Evolutionary conservation across 2,888 invertebrate species (phyloP), one percentile per base, ranked within the genome.

Genomic region (Andrena marginata): DNA sequence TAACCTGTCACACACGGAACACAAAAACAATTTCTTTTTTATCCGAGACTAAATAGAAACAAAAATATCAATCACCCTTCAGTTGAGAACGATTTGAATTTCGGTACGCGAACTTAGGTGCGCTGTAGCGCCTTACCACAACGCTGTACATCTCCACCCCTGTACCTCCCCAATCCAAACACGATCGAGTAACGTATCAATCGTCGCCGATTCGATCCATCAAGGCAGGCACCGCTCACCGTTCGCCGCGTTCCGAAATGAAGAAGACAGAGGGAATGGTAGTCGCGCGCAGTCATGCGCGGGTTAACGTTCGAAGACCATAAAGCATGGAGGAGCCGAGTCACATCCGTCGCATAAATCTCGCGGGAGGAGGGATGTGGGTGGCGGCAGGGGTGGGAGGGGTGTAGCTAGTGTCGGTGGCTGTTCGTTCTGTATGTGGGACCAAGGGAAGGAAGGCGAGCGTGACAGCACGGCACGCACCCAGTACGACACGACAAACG

Each of bases 261-360:
- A 87, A 87, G 88, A 86, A 88, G 86, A 85, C 85, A 86, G 83
- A 83, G 77, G 62, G 82, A 20, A 42, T 29, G 26, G 68, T 35
- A 77, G 68, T 29, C 31, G 71, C 29, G 31, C 65, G 73, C 33
- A 80, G 56, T 80, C 74, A 75, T 77, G 84, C 65, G 83, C 78
- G 84, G 81, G 88, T 86, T 82, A 90, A 89, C 90, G 89, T 90
- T 89, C 90, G 87, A 89, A 91, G 90, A 89, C 90, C 92, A 92
- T 93, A 93, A 93, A 93, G 89, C 91, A 92, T 88, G 89, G 86
- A 86, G 42, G 42, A 89, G 88, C 87, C 89, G 89, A 91, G 93
- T 93, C 92, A 92, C 93, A 93, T 93, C 93, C 93, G 92, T 92
- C 77, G 91, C 92, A 93, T 93, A 93, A 93, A 93, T 93, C 92